Evolutionary conservation across 2,113 vertebrate genomes (phyloP).

Genomic region (Alouatta palliata): DNA sequence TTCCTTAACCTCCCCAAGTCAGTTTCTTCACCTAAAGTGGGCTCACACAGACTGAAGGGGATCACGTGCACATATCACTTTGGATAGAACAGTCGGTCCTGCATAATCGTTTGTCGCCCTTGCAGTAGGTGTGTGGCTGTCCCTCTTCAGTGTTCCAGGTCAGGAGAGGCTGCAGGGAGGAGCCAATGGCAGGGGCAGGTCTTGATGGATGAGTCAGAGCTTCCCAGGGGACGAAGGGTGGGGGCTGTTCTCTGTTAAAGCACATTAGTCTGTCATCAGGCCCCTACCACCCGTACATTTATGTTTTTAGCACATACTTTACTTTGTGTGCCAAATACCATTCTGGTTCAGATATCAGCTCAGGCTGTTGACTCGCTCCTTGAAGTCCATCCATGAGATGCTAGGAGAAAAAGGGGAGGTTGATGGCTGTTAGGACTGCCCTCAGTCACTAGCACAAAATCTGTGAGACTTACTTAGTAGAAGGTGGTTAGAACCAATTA

Average conservation of each 20-base stretch:
- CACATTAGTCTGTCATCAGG: neutral
- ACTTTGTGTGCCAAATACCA: neutral
- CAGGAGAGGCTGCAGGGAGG: too few relatives aligned
- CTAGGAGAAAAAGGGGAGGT: neutral
- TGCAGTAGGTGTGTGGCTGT: neutral
- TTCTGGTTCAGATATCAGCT: neutral
- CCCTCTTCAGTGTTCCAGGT: neutral
- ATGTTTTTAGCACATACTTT: neutral
- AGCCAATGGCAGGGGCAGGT: neutral
- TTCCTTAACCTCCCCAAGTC: neutral
- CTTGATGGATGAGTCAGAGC: neutral
- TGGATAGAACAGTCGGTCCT: neutral
- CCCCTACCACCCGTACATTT: neutral
- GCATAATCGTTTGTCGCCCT: neutral
- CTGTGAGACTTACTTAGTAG: neutral
- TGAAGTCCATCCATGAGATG: neutral
- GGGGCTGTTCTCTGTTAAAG: neutral
- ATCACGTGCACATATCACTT: neutral
- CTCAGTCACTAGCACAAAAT: neutral
- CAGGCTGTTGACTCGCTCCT: neutral
- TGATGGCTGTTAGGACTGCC: neutral
- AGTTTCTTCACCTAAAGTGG: neutral
- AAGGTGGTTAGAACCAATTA: neutral
- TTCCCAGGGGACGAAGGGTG: rapidly evolving
- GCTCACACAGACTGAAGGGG: neutral